These are phyloP conservation scores for Dascyllus trimaculatus DNA, from an alignment of 2,113 vertebrate species.

Conservation along the genomic window DNA sequence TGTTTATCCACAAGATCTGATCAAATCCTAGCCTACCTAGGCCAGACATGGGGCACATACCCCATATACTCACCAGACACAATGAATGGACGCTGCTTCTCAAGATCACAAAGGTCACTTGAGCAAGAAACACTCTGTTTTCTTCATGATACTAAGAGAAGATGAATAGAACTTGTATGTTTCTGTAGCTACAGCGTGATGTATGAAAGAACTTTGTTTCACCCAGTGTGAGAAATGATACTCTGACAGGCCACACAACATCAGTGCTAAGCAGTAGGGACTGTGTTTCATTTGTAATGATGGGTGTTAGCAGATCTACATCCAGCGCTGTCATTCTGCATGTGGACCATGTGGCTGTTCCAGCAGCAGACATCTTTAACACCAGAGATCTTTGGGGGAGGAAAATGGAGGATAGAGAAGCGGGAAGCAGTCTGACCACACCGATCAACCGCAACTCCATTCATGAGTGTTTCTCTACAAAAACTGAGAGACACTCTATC, in stretches of 20 bases:
- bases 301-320: constrained; percentile 41
- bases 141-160: not conserved
- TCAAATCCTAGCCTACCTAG: constrained; percentile 53
- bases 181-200: constrained; percentile 20
- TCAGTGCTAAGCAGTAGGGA: constrained; percentile 45
- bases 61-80: constrained; percentile 15
- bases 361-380: constrained; percentile 26
- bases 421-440: constrained; percentile 53
- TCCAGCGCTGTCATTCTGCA: constrained; percentile 29
- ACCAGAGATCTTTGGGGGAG: constrained; percentile 28
- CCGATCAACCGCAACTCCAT: constrained; percentile 50
- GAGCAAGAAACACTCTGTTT: not conserved
- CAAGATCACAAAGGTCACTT: constrained; percentile 18
- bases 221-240: constrained; percentile 36
- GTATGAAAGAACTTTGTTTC: constrained; percentile 20
- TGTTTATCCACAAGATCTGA: constrained; percentile 70
- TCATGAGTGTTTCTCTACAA: constrained; percentile 38
- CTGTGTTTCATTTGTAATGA: constrained; percentile 62
- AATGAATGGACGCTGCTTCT: not conserved
- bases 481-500: constrained; percentile 25
- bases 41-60: constrained; percentile 46
- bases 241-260: constrained; percentile 37
- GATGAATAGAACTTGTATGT: not conserved
- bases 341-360: constrained; percentile 30
- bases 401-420: constrained; percentile 36